Evolutionary conservation across 2,797 vertebrate species (phyloP), one percentile per base, ranked within the genome.

Genomic region (Diplodus sargus): DNA sequence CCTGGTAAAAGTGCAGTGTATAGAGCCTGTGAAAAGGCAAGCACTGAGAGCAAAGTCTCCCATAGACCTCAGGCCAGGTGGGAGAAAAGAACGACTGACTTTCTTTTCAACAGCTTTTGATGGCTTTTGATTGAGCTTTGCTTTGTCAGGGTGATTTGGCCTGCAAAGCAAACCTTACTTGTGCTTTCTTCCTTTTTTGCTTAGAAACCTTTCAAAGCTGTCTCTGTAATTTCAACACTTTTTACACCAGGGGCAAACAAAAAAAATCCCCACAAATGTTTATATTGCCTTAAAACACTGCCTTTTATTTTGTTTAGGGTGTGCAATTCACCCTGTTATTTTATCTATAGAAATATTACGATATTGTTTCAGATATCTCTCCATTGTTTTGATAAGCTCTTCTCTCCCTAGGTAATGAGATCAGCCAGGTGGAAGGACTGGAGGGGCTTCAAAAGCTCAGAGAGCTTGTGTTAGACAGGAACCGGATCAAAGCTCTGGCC

Each of bases 341-440:
- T 75, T 63, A 5, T 62, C 60, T 58, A 12, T 13, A n/a, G 6
- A 74, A 66, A 67, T 70, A 62, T 62, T 20, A 28, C 10, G 11
- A 15, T 65, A 3, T 53, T 76, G 8, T 63, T 83, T 59, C 18
- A 34, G 15, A 52, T 66, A 23, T 76, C 0, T 53, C 47, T 23
- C 7, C 4, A 48, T 74, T 84, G 30, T 83, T 74, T 76, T 82
- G 7, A 68, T 47, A 25, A 64, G 5, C 4, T 77, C 70, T 78
- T 81, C 68, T 82, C 5, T 76, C 8, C 42, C 2, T 82, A 97
- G 96, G 94, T 51, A 98, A 98, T 87, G 96, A 96, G 51, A 97
- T 98, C 82, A 95, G 93, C 79, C 96, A 96, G 42, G 94, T 96
- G 74, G 96, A 98, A 84, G 96, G 96, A 34, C 89, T 97, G 81